Evolutionary conservation across 2,113 vertebrate genomes (phyloP), one percentile per base, ranked within the genome.

Genomic region (Colistium nudipinnis): DNA sequence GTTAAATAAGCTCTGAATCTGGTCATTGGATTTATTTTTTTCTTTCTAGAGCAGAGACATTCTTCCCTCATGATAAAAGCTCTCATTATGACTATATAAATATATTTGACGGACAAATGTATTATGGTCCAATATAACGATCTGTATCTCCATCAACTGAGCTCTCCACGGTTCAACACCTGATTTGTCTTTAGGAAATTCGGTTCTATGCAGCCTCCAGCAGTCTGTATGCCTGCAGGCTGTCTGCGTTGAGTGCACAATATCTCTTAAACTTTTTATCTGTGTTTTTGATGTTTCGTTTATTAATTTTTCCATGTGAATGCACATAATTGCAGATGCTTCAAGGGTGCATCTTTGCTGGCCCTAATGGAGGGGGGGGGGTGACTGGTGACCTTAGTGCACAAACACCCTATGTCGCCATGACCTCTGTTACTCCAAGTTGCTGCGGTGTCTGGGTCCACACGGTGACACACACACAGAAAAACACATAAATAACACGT

Each of bases 401-500:
- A 9, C 43, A 17, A 20, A 30, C 38, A 33, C 73, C 62, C 55
- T n/a, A n/a, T n/a, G n/a, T n/a, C 31, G 38, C 33, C 0, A 2
- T 14, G 11, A 14, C 11, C 20, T 25, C 43, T 45, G 35, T n/a
- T 27, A 11, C 30, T 11, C 20, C 62, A 19, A 36, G 20, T 39
- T 56, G 49, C 39, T 54, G 69, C 48, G 28, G 16, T 33, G 7
- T 36, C 17, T 16, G 20, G 14, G 14, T 33, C 33, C 36, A 65
- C 39, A 52, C 25, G 24, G 19, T 36, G 27, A 49, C 54, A 30
- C 55, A 39, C 3, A 62, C 19, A 36, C 35, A 2, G 10, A 51
- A 13, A 38, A 3, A 74, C 4, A 52, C 25, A 74, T 30, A 53
- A 19, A 25, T 22, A 55, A 51, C 33, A 65, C 36, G 30, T 54